These are phyloP conservation scores for Camptogramma bilineatum DNA, from an alignment of 2,888 invertebrate genomes.

Conservation along the genomic window DNA sequence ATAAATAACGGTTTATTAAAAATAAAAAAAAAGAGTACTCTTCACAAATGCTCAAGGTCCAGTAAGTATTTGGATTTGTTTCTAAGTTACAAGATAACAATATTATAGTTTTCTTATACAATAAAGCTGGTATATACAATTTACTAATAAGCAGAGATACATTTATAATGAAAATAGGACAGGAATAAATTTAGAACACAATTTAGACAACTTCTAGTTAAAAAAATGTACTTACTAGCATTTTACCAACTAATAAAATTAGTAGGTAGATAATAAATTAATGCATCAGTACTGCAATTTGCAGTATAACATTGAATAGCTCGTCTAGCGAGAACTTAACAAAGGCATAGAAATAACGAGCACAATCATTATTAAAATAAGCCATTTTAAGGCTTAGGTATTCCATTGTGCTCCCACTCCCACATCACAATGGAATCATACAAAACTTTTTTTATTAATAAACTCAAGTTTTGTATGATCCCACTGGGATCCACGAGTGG, in stretches of 20 bases:
- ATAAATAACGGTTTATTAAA: conserved; percentile 34
- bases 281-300: background rate
- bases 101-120: background rate
- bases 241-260: background rate
- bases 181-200: no score
- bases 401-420: no score
- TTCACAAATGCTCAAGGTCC: conserved; percentile 8
- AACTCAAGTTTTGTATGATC: no score
- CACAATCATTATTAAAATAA: no score
- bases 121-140: background rate
- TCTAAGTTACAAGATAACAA: conserved; percentile 1
- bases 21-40: conserved; percentile 7
- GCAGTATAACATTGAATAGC: background rate
- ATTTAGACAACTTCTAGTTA: background rate
- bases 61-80: background rate
- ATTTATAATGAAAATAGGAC: no score
- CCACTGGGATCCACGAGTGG: no score
- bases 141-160: background rate
- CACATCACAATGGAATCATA: no score
- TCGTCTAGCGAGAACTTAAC: no score
- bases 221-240: background rate
- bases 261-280: background rate
- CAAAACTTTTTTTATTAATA: no score
- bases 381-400: no score
- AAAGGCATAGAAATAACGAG: no score